Percentiles rank a stretch among this genome's conserved stretches.
Conservation (phyloP, 2,888 invertebrate species). For the Eupithecia inturbata region DNA sequence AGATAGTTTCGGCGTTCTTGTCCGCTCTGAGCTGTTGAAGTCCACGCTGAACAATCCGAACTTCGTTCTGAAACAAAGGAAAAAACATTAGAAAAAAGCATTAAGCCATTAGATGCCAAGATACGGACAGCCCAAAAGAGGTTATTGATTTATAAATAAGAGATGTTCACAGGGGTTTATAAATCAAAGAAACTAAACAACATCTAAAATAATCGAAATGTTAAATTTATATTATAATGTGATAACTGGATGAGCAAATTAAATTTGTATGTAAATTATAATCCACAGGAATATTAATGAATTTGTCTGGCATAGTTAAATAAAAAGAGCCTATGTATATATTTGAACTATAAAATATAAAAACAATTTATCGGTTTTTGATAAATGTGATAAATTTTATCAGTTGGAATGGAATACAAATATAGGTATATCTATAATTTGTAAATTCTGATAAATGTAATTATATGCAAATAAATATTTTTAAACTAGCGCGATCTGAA, state of each 20-base stretch:
- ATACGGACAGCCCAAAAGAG: background rate
- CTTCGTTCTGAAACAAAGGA: conserved; percentile 60
- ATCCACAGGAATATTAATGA: background rate
- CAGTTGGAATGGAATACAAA: too few species aligned
- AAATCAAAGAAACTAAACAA: background rate
- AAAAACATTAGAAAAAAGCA: background rate
- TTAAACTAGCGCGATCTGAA: too few species aligned
- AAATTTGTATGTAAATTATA: background rate
- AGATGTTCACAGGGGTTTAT: background rate
- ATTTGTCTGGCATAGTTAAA: background rate
- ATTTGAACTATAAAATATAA: too few species aligned
- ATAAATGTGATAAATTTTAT: too few species aligned
- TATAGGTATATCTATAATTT: too few species aligned
- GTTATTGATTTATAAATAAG: background rate
- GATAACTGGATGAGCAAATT: background rate
- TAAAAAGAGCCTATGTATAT: too few species aligned
- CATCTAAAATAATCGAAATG: too few species aligned
- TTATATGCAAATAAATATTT: too few species aligned
- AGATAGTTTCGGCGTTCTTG: conserved; percentile 76
- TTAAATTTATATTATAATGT: too few species aligned
- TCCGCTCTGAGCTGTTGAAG: conserved; percentile 68
- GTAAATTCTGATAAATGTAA: too few species aligned
- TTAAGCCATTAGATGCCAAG: background rate
- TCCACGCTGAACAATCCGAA: conserved; percentile 80
- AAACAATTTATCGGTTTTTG: too few species aligned